Conservation (phyloP, 2,888 invertebrate genomes). For the Melitaea athalia region DNA sequence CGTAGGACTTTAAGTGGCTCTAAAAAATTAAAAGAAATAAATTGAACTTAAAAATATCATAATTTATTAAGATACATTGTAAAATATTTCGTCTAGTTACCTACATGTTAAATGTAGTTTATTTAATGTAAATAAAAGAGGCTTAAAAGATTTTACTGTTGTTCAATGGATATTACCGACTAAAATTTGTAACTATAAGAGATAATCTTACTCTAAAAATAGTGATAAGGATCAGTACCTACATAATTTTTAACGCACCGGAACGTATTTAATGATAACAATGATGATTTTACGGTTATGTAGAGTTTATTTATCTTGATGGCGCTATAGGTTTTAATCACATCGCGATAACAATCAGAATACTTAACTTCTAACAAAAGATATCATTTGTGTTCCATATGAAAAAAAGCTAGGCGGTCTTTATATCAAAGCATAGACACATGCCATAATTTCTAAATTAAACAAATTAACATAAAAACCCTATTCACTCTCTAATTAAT, state of each 20-base stretch:
- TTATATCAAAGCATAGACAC: background rate
- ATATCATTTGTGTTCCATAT: background rate
- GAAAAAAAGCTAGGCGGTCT: background rate
- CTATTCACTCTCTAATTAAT: constrained; percentile 3
- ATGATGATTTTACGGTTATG: background rate
- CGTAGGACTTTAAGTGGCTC: background rate
- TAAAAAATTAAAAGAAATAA: too few relatives aligned
- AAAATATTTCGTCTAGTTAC: too few relatives aligned
- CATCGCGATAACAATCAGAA: background rate
- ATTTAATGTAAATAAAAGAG: too few relatives aligned
- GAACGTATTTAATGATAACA: background rate
- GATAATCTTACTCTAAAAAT: too few relatives aligned
- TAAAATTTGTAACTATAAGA: too few relatives aligned
- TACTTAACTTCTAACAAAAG: background rate
- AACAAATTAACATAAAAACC: constrained; percentile 8
- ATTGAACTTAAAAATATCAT: too few relatives aligned
- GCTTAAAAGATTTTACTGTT: too few relatives aligned
- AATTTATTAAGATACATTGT: too few relatives aligned
- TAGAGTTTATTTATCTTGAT: background rate
- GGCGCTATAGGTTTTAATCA: background rate
- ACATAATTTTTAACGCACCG: background rate
- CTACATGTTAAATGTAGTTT: too few relatives aligned
- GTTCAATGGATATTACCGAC: too few relatives aligned
- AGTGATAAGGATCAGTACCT: background rate
- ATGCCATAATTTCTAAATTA: constrained; percentile 2